Evolutionary conservation across 1,140 invertebrate species (phyloP).

Genomic region (Hylaeus anthracinus): DNA sequence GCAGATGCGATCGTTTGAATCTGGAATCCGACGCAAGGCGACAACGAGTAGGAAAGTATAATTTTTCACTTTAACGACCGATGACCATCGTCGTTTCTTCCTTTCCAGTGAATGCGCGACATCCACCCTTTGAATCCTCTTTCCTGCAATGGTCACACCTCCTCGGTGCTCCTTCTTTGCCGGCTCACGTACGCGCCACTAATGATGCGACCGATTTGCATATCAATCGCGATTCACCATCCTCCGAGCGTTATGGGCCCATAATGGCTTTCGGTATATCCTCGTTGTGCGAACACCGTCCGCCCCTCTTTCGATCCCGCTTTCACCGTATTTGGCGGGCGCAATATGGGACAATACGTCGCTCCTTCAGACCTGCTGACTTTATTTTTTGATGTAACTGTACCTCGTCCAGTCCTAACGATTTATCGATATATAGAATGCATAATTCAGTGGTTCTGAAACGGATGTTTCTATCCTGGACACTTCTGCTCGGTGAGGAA

Average conservation of each 20-base stretch:
- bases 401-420: neutral
- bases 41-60: constrained; percentile 54
- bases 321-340: constrained; percentile 31
- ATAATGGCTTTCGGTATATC: constrained; percentile 27
- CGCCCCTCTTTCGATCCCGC: neutral
- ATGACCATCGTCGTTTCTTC: constrained; percentile 54
- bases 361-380: neutral
- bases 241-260: constrained; percentile 34
- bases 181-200: constrained; percentile 45
- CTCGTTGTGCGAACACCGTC: constrained; percentile 22
- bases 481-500: neutral
- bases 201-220: constrained; percentile 67
- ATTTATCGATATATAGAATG: neutral
- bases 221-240: constrained; percentile 65
- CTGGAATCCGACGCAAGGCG: constrained; percentile 25
- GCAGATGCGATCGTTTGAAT: constrained; percentile 67
- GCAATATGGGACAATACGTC: constrained; percentile 11
- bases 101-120: constrained; percentile 52
- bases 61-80: constrained; percentile 73
- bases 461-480: neutral
- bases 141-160: constrained; percentile 64
- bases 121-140: constrained; percentile 64
- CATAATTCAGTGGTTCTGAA: too few relatives aligned
- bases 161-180: constrained; percentile 54
- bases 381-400: constrained; percentile 13